phyloP scores from a whole-genome alignment of 1,140 invertebrate genomes.

The Alviniconcha marisindica region DNA sequence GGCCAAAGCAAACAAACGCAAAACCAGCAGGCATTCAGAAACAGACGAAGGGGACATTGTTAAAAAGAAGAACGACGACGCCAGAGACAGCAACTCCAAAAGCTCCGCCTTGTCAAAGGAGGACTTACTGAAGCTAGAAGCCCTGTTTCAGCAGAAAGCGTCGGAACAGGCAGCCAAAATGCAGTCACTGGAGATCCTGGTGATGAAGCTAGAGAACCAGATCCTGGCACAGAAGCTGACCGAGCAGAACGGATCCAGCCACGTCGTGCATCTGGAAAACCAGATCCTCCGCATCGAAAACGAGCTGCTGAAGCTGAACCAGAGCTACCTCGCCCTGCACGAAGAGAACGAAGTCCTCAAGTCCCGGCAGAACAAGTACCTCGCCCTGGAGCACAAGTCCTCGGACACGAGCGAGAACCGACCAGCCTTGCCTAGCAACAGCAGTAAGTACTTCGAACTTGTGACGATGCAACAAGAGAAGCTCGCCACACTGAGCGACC shows the following conservation, averaged over 20 bases:
- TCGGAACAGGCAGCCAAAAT: conserved; percentile 61
- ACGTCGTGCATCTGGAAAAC: conserved; percentile 66
- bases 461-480: conserved; percentile 61
- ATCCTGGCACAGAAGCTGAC: conserved; percentile 61
- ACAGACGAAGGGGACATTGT: conserved; percentile 26
- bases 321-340: conserved; percentile 58
- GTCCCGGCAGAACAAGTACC: conserved; percentile 56
- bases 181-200: conserved; percentile 61
- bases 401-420: neutral
- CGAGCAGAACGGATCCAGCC: conserved; percentile 63
- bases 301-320: conserved; percentile 66
- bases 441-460: conserved; percentile 47
- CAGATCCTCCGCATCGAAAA: conserved; percentile 70
- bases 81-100: neutral
- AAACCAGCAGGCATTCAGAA: conserved; percentile 65
- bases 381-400: conserved; percentile 59
- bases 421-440: neutral
- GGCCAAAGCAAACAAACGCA: conserved; percentile 20
- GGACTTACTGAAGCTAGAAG: conserved; percentile 39
- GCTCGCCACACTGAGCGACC: conserved; percentile 55
- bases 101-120: neutral
- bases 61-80: conserved; percentile 15
- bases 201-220: conserved; percentile 69
- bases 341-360: conserved; percentile 58
- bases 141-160: conserved; percentile 51